Evolutionary conservation across 2,113 vertebrate species (phyloP).

Genomic region (Condylura cristata): DNA sequence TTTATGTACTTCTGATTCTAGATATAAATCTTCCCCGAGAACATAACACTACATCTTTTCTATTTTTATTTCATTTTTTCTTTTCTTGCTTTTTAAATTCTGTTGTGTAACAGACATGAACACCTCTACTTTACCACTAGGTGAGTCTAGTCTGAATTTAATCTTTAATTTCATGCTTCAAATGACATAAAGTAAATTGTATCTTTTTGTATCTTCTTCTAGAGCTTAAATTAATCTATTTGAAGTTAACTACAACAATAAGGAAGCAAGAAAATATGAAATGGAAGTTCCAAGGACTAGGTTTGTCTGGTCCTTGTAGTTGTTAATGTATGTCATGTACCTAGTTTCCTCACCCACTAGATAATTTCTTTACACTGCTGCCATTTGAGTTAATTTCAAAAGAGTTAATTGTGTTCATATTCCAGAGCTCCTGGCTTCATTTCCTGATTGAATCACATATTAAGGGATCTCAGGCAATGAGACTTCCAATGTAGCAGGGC

Average conservation of each 20-base stretch:
- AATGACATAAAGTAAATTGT: conserved; percentile 17
- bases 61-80: not conserved
- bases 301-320: not conserved
- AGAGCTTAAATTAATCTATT: not conserved
- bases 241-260: not conserved
- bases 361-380: not conserved
- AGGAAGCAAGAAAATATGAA: not conserved
- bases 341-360: not conserved
- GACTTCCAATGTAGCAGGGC: not conserved
- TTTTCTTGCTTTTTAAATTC: not conserved
- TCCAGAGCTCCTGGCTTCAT: not conserved
- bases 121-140: not conserved
- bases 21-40: conserved; percentile 5
- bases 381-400: conserved; percentile 17
- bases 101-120: not conserved
- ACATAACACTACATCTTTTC: not conserved
- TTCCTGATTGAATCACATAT: not conserved
- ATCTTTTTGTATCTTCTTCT: not conserved
- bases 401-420: not conserved
- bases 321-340: not conserved
- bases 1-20: not conserved
- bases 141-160: not conserved
- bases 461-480: not conserved
- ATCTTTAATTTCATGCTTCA: not conserved
- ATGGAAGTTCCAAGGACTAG: not conserved